A percentile compares a stretch with the other conserved stretches of the same genome.
These are phyloP conservation scores for Microcebus tavaratra DNA, from an alignment of 2,113 vertebrate genomes.

Conservation along the genomic window DNA sequence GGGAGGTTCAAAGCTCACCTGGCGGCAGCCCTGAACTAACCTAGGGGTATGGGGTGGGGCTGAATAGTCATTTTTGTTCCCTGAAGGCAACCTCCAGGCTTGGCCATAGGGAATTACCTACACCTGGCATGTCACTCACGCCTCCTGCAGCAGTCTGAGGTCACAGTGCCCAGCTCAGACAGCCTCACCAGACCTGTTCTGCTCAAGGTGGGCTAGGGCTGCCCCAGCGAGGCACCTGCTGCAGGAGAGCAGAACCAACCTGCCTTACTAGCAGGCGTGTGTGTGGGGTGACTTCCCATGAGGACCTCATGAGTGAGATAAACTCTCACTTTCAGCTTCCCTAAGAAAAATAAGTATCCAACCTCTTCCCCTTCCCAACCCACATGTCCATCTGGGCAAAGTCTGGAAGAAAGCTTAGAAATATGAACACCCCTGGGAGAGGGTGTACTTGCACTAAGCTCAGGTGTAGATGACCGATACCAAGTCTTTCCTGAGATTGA, in stretches of 20 bases:
- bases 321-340: neutral
- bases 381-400: neutral
- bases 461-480: neutral
- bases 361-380: neutral
- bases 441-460: rapidly evolving
- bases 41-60: too few relatives aligned
- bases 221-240: too few relatives aligned
- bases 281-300: neutral
- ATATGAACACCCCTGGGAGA: neutral
- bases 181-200: neutral
- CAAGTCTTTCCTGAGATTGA: neutral
- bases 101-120: neutral
- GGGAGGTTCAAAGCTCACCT: neutral
- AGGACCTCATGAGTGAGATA: neutral
- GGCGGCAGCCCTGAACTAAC: neutral
- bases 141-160: neutral
- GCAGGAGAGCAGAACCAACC: neutral
- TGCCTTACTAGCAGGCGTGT: neutral
- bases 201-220: too few relatives aligned
- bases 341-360: neutral
- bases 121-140: neutral
- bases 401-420: neutral
- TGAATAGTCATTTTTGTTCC: neutral
- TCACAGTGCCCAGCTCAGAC: neutral
- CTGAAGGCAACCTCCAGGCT: neutral